phyloP scores from a whole-genome alignment of 1,140 invertebrate genomes.

The Trypoxylus dichotomus region DNA sequence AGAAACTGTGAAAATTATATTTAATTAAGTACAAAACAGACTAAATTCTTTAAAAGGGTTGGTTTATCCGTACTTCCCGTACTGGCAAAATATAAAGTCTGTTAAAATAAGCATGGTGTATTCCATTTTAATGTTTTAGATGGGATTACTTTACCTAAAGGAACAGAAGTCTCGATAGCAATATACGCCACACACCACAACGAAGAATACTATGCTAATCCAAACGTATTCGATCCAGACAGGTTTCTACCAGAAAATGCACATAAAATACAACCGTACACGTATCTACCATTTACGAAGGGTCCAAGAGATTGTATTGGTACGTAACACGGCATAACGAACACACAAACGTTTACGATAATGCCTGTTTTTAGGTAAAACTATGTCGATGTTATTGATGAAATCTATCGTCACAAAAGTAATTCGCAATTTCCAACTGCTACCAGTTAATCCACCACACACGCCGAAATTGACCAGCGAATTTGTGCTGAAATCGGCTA shows the following conservation, averaged over 20 bases:
- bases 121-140: background rate
- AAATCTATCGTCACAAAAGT: slow-evolving; percentile 54
- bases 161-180: slow-evolving; percentile 48
- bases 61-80: no score
- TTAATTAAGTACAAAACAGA: no score
- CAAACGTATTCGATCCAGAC: slow-evolving; percentile 68
- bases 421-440: slow-evolving; percentile 45
- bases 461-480: slow-evolving; percentile 33
- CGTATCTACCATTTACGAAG: slow-evolving; percentile 67
- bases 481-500: slow-evolving; percentile 41
- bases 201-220: slow-evolving; percentile 64
- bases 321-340: slow-evolving; percentile 30
- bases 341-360: slow-evolving; percentile 2
- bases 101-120: background rate
- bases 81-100: no score
- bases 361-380: slow-evolving; percentile 50
- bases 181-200: slow-evolving; percentile 62
- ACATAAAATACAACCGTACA: slow-evolving; percentile 53
- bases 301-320: slow-evolving; percentile 67
- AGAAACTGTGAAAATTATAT: no score
- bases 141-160: slow-evolving; percentile 47
- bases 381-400: slow-evolving; percentile 55
- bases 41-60: no score
- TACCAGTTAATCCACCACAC: slow-evolving; percentile 35
- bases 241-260: slow-evolving; percentile 64